These are phyloP conservation scores for Caenorhabditis becei DNA, from an alignment of 2,888 invertebrate species.

Conservation along the genomic window DNA sequence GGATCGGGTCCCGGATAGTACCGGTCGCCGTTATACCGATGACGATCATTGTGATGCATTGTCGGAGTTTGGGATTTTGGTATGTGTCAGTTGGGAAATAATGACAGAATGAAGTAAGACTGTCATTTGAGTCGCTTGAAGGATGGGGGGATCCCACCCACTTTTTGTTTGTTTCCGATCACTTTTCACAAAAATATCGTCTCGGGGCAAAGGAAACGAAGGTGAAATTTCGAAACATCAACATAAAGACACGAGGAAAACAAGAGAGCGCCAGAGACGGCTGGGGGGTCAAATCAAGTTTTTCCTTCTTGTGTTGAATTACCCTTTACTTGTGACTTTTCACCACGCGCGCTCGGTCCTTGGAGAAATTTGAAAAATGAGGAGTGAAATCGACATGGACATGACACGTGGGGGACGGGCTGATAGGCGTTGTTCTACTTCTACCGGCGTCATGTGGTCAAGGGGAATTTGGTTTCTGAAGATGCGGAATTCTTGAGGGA, in stretches of 20 bases:
- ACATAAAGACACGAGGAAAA: slow-evolving; percentile 20
- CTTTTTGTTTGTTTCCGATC: slow-evolving; percentile 58
- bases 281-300: slow-evolving; percentile 43
- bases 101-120: slow-evolving; percentile 5
- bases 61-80: not conserved
- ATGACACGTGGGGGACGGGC: slow-evolving; percentile 7
- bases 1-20: slow-evolving; percentile 46
- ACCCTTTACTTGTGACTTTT: slow-evolving; percentile 59
- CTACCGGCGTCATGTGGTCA: slow-evolving; percentile 29
- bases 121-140: not conserved
- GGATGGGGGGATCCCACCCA: slow-evolving; percentile 32
- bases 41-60: slow-evolving; percentile 45
- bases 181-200: slow-evolving; percentile 45
- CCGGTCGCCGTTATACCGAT: slow-evolving; percentile 24
- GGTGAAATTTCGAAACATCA: slow-evolving; percentile 7
- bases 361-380: slow-evolving; percentile 32
- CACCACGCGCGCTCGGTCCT: not conserved
- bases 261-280: slow-evolving; percentile 19
- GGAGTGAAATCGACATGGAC: slow-evolving; percentile 28
- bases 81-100: slow-evolving; percentile 2
- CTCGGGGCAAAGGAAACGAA: not conserved
- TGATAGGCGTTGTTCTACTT: slow-evolving; percentile 39
- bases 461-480: slow-evolving; percentile 6
- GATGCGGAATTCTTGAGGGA: slow-evolving; percentile 8
- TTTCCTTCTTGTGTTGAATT: slow-evolving; percentile 47